Percentiles rank a stretch among this genome's conserved stretches.
These are phyloP conservation scores for Diarsia rubi DNA, from an alignment of 2,888 invertebrate genomes.

Conservation along the genomic window DNA sequence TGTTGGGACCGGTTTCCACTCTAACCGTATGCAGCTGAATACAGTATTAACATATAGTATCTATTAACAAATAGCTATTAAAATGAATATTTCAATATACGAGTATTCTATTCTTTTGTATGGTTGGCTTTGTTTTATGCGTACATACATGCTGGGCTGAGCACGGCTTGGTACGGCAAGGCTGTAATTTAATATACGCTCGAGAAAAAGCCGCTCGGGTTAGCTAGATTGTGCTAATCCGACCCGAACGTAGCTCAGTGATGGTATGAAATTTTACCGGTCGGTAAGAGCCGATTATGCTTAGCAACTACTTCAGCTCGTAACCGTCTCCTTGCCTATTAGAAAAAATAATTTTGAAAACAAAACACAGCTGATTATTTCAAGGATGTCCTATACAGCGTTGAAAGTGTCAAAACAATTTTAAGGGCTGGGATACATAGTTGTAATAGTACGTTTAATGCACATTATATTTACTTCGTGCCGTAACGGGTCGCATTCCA, in stretches of 20 bases:
- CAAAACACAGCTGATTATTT: background rate
- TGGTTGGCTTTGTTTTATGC: background rate
- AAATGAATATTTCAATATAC: background rate
- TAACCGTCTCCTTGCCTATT: background rate
- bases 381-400: background rate
- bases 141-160: background rate
- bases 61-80: background rate
- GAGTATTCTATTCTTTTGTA: background rate
- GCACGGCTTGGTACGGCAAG: background rate
- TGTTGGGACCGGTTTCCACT: background rate
- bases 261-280: background rate
- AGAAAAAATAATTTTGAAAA: background rate
- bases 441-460: slow-evolving; percentile 27
- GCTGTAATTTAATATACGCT: background rate
- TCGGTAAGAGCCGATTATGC: background rate
- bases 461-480: background rate
- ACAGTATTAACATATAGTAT: background rate
- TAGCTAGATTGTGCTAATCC: background rate
- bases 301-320: background rate
- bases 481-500: background rate
- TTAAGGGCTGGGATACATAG: slow-evolving; percentile 56
- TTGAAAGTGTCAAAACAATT: slow-evolving; percentile 45
- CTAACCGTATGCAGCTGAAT: background rate
- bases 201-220: background rate
- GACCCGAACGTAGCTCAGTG: background rate